Percentiles rank a stretch among this genome's conserved stretches.
Conservation (phyloP, 2,113 vertebrate genomes). For the Pterophyllum scalare region DNA sequence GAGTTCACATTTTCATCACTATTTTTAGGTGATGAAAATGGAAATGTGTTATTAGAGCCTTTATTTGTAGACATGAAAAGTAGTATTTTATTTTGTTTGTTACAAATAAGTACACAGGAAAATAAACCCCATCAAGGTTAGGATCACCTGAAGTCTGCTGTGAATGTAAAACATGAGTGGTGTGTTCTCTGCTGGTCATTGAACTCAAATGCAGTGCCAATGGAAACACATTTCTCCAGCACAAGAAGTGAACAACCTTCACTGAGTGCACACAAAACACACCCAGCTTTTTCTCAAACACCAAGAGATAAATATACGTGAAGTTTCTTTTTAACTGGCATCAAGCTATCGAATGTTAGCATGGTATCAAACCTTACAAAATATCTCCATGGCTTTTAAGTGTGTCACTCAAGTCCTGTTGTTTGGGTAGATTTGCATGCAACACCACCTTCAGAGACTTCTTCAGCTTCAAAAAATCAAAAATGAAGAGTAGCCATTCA, state of each 20-base stretch:
- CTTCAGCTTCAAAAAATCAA: background rate
- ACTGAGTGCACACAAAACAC: background rate
- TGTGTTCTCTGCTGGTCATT: background rate
- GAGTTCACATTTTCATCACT: background rate
- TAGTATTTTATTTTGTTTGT: background rate
- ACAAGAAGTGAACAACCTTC: background rate
- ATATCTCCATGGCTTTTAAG: background rate
- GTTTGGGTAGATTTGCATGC: too few relatives aligned
- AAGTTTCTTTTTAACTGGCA: background rate
- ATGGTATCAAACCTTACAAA: background rate
- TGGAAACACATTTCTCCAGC: conserved; percentile 24
- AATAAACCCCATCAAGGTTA: background rate
- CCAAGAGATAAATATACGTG: background rate
- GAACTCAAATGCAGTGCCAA: conserved; percentile 12
- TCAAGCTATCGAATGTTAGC: background rate
- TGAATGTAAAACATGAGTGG: background rate
- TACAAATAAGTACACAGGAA: background rate
- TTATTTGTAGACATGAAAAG: background rate
- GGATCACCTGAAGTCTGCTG: background rate
- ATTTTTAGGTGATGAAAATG: background rate
- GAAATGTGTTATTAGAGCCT: background rate
- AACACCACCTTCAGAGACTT: background rate
- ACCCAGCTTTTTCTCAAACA: background rate
- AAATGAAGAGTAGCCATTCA: background rate
- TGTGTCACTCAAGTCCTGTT: background rate